Conservation (phyloP, 2,113 vertebrate genomes). For the Greenwoodochromis staneri region DNA sequence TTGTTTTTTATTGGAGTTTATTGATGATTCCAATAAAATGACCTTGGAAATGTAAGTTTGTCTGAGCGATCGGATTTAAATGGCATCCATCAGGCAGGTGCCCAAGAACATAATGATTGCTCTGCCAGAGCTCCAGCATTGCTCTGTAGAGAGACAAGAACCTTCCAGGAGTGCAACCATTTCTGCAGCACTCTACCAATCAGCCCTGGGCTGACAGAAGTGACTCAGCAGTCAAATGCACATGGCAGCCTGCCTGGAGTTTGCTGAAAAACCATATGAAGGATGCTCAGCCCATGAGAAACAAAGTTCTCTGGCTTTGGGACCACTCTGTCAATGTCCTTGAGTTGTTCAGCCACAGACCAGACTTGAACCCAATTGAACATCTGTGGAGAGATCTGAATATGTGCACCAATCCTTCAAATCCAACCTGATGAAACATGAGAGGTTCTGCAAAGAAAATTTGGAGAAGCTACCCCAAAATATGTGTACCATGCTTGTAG, state of each 20-base stretch:
- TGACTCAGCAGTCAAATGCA: neutral
- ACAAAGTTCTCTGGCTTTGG: neutral
- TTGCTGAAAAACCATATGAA: neutral
- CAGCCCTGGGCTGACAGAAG: neutral
- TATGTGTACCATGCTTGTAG: neutral
- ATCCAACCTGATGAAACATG: neutral
- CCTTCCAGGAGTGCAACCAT: neutral
- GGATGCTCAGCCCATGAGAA: neutral
- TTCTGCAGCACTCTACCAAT: neutral
- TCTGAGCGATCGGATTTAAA: neutral
- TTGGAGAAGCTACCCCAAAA: neutral
- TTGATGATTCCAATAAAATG: neutral
- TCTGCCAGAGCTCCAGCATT: neutral
- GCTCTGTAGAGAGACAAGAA: neutral
- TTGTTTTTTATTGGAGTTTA: neutral
- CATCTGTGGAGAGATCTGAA: neutral
- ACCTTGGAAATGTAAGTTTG: neutral
- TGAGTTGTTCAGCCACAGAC: neutral
- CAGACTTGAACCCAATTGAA: neutral
- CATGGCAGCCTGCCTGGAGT: neutral
- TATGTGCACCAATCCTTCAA: neutral
- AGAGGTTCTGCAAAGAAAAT: neutral
- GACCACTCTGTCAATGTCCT: neutral
- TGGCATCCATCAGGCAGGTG: neutral
- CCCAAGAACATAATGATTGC: neutral